Conservation (phyloP, 2,888 invertebrate species). For the Macropis europaea region DNA sequence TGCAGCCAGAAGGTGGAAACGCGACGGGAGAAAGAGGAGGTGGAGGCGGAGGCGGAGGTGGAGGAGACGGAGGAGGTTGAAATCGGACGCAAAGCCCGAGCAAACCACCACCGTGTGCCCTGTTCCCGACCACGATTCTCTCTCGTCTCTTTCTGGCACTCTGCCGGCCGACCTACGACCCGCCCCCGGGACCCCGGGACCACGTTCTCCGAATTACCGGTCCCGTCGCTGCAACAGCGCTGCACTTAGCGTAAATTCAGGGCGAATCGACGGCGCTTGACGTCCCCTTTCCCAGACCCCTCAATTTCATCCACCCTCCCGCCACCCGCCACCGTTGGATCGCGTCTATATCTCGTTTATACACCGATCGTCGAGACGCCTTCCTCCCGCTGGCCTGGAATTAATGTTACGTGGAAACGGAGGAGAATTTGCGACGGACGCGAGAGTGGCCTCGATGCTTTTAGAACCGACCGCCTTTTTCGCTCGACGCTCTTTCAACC, state of each 20-base stretch:
- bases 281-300: constrained; percentile 58
- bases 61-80: constrained; percentile 27
- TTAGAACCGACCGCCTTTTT: constrained; percentile 14
- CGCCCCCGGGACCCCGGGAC: constrained; percentile 72
- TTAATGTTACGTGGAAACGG: constrained; percentile 40
- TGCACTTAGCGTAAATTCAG: constrained; percentile 76
- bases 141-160: constrained; percentile 74
- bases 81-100: constrained; percentile 48
- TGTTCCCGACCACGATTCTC: constrained; percentile 54
- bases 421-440: constrained; percentile 33
- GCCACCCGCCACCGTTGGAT: constrained; percentile 13
- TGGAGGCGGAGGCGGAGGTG: too few species aligned
- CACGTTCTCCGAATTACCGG: constrained; percentile 77
- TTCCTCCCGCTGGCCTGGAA: constrained; percentile 27
- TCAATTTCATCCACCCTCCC: constrained; percentile 38
- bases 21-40: constrained; percentile 14
- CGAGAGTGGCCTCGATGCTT: constrained; percentile 17
- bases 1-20: constrained; percentile 52
- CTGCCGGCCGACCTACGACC: constrained; percentile 76
- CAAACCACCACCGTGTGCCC: constrained; percentile 49
- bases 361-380: constrained; percentile 50
- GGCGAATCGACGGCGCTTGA: constrained; percentile 67
- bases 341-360: constrained; percentile 46
- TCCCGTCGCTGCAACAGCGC: constrained; percentile 72
- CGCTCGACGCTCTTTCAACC: not conserved